phyloP scores from a whole-genome alignment of 2,888 invertebrate species.

The Pecten maximus region DNA sequence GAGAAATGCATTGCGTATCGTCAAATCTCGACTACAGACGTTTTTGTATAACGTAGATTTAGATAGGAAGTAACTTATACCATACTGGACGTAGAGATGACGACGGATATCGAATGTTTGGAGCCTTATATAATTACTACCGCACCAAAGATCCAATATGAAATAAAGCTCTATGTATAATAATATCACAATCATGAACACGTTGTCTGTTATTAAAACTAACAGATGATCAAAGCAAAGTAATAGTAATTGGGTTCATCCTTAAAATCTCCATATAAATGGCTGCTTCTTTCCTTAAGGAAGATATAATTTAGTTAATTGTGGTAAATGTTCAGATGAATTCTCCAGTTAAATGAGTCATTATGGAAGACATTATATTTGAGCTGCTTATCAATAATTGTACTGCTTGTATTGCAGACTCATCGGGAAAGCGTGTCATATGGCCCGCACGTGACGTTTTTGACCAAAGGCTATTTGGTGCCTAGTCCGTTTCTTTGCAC shows the following conservation, averaged over 20 bases:
- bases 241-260: neutral
- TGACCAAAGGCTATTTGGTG: slow-evolving; percentile 23
- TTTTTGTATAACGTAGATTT: too few relatives aligned
- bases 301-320: neutral
- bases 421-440: neutral
- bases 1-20: neutral
- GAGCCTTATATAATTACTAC: too few relatives aligned
- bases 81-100: too few relatives aligned
- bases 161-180: too few relatives aligned
- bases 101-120: too few relatives aligned
- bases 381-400: neutral
- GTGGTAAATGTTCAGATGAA: neutral
- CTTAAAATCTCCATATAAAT: neutral
- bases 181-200: too few relatives aligned
- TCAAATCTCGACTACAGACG: neutral
- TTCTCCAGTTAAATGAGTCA: neutral
- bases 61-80: too few relatives aligned
- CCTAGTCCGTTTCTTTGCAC: neutral
- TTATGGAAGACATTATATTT: neutral
- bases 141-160: too few relatives aligned
- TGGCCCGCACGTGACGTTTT: neutral
- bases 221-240: neutral
- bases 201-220: too few relatives aligned
- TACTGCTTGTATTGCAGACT: neutral
- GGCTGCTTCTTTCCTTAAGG: neutral